phyloP scores from a whole-genome alignment of 2,113 vertebrate species.

The Zonotrichia leucophrys region DNA sequence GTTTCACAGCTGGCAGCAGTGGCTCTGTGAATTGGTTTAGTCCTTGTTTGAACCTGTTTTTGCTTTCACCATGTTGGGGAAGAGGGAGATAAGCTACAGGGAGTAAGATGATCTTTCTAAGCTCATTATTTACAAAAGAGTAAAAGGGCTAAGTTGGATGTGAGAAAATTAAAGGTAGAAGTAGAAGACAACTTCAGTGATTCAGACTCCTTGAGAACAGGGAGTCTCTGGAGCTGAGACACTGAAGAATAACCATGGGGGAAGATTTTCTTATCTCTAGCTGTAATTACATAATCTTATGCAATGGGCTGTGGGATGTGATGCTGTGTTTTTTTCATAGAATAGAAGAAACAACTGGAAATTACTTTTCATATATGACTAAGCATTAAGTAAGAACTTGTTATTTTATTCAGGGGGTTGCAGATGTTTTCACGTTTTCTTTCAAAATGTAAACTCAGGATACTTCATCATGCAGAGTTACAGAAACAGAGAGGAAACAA shows the following conservation, averaged over 20 bases:
- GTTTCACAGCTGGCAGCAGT: neutral
- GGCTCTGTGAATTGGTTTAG: neutral
- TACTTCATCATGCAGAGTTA: neutral
- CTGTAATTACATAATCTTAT: neutral
- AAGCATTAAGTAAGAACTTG: neutral
- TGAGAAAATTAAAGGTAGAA: neutral
- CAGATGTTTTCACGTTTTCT: neutral
- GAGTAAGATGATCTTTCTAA: neutral
- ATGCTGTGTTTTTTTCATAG: neutral
- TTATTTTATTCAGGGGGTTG: neutral
- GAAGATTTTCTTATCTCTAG: neutral
- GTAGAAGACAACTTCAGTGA: neutral
- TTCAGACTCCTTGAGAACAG: neutral
- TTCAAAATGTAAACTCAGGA: neutral
- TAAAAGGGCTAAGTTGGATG: neutral
- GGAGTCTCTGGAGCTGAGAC: neutral
- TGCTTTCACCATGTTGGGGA: neutral
- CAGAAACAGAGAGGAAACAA: neutral
- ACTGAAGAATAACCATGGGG: neutral
- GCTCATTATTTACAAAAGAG: neutral
- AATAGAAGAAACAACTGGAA: neutral
- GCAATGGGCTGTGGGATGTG: neutral
- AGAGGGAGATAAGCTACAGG: neutral
- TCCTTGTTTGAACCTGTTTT: neutral
- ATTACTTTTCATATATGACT: neutral